Base-by-base conservation (phyloP, 2,888 invertebrate genomes). In the Dicranocentrus wangi region DNA sequence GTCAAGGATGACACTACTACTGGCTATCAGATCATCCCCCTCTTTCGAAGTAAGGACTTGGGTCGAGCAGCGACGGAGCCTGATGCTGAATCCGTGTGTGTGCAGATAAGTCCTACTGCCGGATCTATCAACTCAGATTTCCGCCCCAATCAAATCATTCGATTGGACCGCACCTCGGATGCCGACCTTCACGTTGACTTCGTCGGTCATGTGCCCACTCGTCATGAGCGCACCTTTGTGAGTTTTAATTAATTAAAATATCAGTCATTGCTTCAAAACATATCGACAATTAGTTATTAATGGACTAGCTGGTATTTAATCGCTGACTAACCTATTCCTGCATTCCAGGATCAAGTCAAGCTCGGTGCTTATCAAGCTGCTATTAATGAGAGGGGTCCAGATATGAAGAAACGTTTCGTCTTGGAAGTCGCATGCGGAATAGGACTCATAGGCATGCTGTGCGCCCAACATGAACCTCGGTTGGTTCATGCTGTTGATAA, bases 381-480 rank as follows among this genome's bases (percentile, higher is more conserved):
- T 23, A 93, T 98, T 84, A 88, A 94, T 66, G 91, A 92, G 19
- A 97, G 97, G 88, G 90, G 90, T 32, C 91, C 17, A 10, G 7
- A 2, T 32, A 61, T 61, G 1, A 32, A 61, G 39, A 19, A 32
- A 8, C 17, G 8, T 1, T 1, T 8, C 8, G 51, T 51, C 19
- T 19, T 99, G 81, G 99, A 99, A 90, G 93, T 99, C 73, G 99
- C 99, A 42, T 98, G 98, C 89, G 99, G 99, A 27, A 99, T 99
- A 0, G 96, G 97, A 28, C 98, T 99, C 86, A 90, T 99, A 25
- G 97, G 98, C 15, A 97, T 99, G 96, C 99, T 99, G 91, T 95
- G 96, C 84, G 97, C 97, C 10, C 93, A 95, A 88, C 96, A 98
- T 23, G 98, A 98, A 28, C 99, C 99, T 53, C 91, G 92, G 81